Evolutionary conservation across 2,113 vertebrate genomes (phyloP), one percentile per base, ranked within the genome.

Genomic region (Clarias gariepinus): DNA sequence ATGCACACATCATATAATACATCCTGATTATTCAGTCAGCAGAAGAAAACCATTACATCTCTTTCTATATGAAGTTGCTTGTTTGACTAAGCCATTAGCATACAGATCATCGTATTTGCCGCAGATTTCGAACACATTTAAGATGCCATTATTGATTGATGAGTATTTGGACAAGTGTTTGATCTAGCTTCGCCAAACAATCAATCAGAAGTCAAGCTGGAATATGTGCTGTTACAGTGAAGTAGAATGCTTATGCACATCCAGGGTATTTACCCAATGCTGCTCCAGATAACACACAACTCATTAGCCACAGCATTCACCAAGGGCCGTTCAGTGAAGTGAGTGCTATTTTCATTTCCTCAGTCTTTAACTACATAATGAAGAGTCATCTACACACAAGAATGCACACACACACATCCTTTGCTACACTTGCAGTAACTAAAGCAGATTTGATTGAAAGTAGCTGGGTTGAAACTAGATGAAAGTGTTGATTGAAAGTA

Each of bases 141-240:
- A 83, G 25, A 18, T 74, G 53, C 25, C 28, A 6, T 68, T 82
- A 61, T 33, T 58, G 64, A 84, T 81, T 86, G 83, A 86, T 30
- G 23, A 60, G 64, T 52, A 64, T 86, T 71, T 30, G 64, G 76
- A 36, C 15, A 57, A 73, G 71, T 66, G 25, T 63, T 84, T 74
- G 30, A 71, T 68, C 19, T 66, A 68, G 82, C 74, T 81, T 89
- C 57, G 76, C 69, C 82, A 89, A 85, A 77, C 85, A 84, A 89
- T 61, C 68, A 66, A 85, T 79, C 85, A 69, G 41, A 81, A 86
- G 64, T 80, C 61, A 81, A 82, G 58, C 66, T 41, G 77, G 36
- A 84, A 84, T 74, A 74, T 23, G 11, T 77, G 81, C 69, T 73
- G n/a, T 80, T 78, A 80, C 81, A 61, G n/a, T 23, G 18, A 85